Base-by-base conservation (phyloP, 2,797 vertebrate genomes). In the Serranus cabrilla region DNA sequence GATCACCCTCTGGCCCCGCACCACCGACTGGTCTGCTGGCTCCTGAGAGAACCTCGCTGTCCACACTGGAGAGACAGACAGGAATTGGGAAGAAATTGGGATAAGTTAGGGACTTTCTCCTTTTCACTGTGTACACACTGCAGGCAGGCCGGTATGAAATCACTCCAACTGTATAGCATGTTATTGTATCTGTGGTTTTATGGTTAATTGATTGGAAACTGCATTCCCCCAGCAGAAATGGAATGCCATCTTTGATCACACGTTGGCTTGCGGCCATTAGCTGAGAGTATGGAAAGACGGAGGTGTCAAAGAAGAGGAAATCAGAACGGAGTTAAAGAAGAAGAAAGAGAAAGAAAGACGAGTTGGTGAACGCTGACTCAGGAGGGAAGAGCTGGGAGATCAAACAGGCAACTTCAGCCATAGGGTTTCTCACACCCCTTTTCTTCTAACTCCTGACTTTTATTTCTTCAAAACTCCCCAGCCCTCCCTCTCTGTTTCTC, bases 1-100 rank as follows among this genome's bases (percentile, higher is more conserved):
- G 71, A 97, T 91, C 1, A 96, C 96, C 83, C 92, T 94, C 91
- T 97, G 96, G 50, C 97, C 97, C 4, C 97, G 96, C 76, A 98
- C 97, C 94, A 99, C 97, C 0, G 96, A 96, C 95, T 96, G 97
- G 91, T 99, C 97, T 42, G 96, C 95, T 0, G 98, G 98, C 92
- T 99, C 97, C 94, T 98, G 97, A 80, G 96, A 96, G 91, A 99
- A 98, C 73, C 97, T 95, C 0, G 96, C 96, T 71, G 95, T 95
- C 74, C 90, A 91, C 78, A 77, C 96, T 96, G 94, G 56, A 74
- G 45, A 68, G 42, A 57, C 23, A 61, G 17, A 77, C 2, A 8
- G n/a, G 31, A 50, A 31, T 42, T 16, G 51, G 56, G 40, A 55
- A 55, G 45, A 66, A 18, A 52, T 11, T 58, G 17, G 21, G 39